Evolutionary conservation across 2,113 vertebrate genomes (phyloP), one percentile per base, ranked within the genome.

Genomic region (Aplodontia rufa): DNA sequence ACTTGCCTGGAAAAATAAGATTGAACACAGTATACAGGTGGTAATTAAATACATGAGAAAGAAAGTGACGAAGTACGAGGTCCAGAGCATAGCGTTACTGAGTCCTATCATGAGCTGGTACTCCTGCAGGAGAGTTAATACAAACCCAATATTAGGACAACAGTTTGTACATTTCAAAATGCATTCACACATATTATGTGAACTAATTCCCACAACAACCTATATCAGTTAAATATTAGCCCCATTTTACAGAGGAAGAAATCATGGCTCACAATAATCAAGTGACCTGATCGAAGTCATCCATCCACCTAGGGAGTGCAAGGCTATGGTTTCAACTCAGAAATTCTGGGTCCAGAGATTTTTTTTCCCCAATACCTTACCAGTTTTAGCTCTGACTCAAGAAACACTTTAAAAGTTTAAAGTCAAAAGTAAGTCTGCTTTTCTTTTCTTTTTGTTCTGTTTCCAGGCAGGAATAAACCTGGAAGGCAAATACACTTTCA

Each of bases 81-180:
- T 98, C 99, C 99, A 99, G 97, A 99, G 99, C 87, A 99, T 98
- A 99, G 99, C 99, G 98, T 99, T 99, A 97, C 99, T 99, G 98
- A 99, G 99, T 69, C 99, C 99, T 99, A 99, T 99, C 99, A 99
- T 99, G 95, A 99, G 99, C 99, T 99, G 99, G 98, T 99, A 99
- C 93, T 99, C 99, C 99, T 99, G 98, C 2, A 35, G 91, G 75
- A 96, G 80, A 92, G 71, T n/a, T n/a, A 95, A 93, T 45, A 96
- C 37, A 75, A 92, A 95, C 5, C 72, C 72, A 79, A 64, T 17
- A 42, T 64, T 14, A n/a, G 37, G 76, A 55, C 66, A 94, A 40
- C 30, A 79, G 16, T 19, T 79, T 35, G 3, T 24, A 40, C 30
- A 47, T 82, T 83, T 83, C 60, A 76, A 87, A 92, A 71, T 11